These are phyloP conservation scores for Eulithis prunata DNA, from an alignment of 2,888 invertebrate species.

Conservation along the genomic window DNA sequence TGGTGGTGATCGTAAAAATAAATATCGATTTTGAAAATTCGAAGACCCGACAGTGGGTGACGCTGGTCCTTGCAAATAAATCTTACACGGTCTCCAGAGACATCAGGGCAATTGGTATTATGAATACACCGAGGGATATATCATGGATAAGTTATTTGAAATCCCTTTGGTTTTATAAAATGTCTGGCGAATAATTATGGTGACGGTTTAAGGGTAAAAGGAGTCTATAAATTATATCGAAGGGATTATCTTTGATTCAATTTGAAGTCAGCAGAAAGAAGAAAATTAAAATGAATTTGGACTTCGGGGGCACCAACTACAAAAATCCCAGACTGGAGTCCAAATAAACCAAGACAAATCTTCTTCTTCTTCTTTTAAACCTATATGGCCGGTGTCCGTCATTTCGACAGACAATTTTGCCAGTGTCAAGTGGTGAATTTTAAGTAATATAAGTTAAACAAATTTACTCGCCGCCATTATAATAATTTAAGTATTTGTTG, in stretches of 20 bases:
- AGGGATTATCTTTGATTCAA: conserved; percentile 10
- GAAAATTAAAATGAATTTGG: neutral
- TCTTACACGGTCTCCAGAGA: conserved; percentile 39
- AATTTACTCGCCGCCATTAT: neutral
- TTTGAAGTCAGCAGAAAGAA: conserved; percentile 3
- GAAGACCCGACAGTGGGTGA: conserved; percentile 41
- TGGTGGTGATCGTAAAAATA: too few species aligned
- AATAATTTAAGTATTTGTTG: neutral
- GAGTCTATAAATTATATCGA: conserved; percentile 31
- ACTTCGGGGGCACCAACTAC: too few species aligned
- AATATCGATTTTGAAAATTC: conserved; percentile 28
- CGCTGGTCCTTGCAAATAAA: conserved; percentile 47
- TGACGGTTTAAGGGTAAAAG: conserved; percentile 30
- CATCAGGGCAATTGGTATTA: conserved; percentile 34
- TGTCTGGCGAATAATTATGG: conserved; percentile 33
- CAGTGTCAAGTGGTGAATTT: too few species aligned
- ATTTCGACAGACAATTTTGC: too few species aligned
- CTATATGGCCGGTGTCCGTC: too few species aligned
- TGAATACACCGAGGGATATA: conserved; percentile 36
- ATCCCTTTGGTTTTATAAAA: conserved; percentile 39
- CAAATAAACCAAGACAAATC: too few species aligned
- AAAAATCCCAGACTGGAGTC: too few species aligned
- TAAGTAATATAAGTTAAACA: too few species aligned
- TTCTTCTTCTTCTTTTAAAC: too few species aligned
- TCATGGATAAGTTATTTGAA: conserved; percentile 40